phyloP scores from a whole-genome alignment of 2,888 invertebrate species.

The Pachycephus smyrnensis region DNA sequence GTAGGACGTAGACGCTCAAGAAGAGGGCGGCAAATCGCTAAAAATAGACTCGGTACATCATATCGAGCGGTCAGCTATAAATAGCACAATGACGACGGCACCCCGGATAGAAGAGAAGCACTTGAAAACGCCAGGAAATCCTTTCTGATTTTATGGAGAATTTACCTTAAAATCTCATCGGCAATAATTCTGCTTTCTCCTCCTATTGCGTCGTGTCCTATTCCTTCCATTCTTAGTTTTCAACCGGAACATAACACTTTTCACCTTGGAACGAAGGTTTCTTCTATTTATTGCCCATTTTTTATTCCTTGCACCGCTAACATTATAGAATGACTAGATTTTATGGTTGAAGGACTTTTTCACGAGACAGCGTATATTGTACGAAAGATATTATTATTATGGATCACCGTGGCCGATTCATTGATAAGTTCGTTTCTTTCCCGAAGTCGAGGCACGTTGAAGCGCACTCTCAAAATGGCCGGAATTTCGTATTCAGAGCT shows the following conservation, averaged over 20 bases:
- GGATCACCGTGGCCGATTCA: background rate
- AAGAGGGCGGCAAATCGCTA: constrained; percentile 53
- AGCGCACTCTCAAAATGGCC: background rate
- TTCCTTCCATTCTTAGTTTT: background rate
- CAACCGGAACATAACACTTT: background rate
- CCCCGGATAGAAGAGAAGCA: constrained; percentile 7
- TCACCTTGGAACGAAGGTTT: background rate
- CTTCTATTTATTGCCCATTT: background rate
- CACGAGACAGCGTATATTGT: background rate
- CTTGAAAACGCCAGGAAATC: constrained; percentile 2
- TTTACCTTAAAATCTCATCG: background rate
- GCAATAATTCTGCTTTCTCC: background rate
- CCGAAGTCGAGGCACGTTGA: background rate
- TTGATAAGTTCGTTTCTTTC: background rate
- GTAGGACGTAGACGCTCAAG: constrained; percentile 33
- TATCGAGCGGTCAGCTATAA: constrained; percentile 62
- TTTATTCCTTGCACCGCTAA: background rate
- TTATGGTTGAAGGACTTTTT: background rate
- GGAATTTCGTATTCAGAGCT: background rate
- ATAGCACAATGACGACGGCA: constrained; percentile 44
- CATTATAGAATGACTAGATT: background rate
- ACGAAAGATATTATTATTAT: background rate
- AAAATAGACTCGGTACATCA: constrained; percentile 61
- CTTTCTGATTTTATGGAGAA: constrained; percentile 2
- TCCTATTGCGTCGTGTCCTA: background rate